Evolutionary conservation across 1,140 invertebrate species (phyloP).

Genomic region (Sarcophaga bullata): DNA sequence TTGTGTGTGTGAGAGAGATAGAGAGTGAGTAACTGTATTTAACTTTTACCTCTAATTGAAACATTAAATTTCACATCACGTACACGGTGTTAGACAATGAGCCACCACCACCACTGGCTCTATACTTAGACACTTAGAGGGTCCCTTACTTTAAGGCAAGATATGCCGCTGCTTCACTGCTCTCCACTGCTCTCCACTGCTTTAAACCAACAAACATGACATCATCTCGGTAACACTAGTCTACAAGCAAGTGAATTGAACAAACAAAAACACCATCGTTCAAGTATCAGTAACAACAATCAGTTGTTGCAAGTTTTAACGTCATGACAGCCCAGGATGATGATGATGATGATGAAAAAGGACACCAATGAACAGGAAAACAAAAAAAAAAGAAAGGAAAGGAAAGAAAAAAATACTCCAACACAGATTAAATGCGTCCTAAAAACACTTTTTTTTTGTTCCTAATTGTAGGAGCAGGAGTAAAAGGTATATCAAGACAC

Average conservation of each 20-base stretch:
- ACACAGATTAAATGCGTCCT: background rate
- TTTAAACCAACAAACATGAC: slow-evolving; percentile 26
- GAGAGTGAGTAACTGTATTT: slow-evolving; percentile 44
- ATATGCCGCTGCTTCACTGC: background rate
- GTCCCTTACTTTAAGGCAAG: background rate
- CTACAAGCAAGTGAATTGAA: background rate
- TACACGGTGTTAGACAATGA: slow-evolving; percentile 62
- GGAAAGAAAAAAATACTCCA: background rate
- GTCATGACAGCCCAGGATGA: background rate
- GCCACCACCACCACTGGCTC: background rate
- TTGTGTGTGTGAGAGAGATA: background rate
- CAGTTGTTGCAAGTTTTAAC: background rate
- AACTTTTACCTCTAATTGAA: slow-evolving; percentile 65
- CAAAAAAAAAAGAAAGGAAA: no score
- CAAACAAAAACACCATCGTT: background rate
- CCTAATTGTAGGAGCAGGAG: background rate
- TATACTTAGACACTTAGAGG: no score
- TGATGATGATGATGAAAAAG: no score
- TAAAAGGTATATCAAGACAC: background rate
- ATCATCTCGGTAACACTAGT: slow-evolving; percentile 32
- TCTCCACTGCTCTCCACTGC: background rate
- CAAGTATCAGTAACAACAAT: slow-evolving; percentile 34
- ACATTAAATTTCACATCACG: slow-evolving; percentile 66
- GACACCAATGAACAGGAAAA: no score
- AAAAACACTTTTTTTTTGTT: background rate